Conservation (phyloP, 2,888 invertebrate species). For the Allolobophora icterica region DNA sequence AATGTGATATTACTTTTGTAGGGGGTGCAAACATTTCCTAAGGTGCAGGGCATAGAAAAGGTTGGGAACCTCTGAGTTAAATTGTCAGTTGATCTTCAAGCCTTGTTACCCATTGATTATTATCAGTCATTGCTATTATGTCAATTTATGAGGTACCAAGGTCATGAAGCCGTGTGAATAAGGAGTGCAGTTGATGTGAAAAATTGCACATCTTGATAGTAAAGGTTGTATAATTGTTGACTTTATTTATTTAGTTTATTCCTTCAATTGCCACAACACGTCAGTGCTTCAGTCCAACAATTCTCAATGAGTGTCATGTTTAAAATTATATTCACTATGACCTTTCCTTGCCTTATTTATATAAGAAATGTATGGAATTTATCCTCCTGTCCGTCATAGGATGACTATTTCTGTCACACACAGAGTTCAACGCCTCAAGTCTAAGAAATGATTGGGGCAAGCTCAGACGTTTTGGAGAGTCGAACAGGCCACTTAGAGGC, state of each 20-base stretch:
- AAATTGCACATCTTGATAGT: too few species aligned
- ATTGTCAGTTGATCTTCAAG: not conserved
- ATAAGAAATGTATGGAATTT: not conserved
- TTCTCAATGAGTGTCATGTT: not conserved
- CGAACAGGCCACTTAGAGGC: not conserved
- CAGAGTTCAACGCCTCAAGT: not conserved
- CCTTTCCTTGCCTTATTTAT: not conserved
- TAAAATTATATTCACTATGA: too few species aligned
- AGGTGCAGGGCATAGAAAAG: too few species aligned
- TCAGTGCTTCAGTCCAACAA: not conserved
- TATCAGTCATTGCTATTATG: not conserved
- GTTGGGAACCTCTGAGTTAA: too few species aligned
- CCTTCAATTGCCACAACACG: not conserved
- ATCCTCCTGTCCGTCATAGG: not conserved
- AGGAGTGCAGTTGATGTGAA: not conserved
- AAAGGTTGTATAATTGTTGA: not conserved
- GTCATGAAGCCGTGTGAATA: not conserved
- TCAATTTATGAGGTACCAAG: not conserved
- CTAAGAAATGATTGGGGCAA: not conserved
- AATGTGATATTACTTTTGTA: too few species aligned
- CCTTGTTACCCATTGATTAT: not conserved
- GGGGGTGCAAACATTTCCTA: too few species aligned
- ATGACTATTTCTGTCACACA: not conserved
- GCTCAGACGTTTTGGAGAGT: not conserved
- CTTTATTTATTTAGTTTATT: not conserved